Conservation (phyloP, 35 echinoderm and acorn worm genomes). For the Diadema setosum region DNA sequence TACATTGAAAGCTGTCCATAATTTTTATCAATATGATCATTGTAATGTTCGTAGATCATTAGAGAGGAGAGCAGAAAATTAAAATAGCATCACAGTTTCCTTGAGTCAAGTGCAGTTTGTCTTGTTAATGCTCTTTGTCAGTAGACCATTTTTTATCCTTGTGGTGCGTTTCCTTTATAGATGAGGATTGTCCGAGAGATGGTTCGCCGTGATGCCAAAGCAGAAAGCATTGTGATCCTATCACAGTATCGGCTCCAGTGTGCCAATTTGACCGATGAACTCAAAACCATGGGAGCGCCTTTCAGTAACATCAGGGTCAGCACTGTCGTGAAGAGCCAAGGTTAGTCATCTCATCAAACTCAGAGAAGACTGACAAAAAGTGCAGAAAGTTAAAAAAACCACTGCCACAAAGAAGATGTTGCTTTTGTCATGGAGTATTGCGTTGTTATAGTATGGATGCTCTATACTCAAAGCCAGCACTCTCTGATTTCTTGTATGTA, state of each 20-base stretch:
- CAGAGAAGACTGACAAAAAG: no score
- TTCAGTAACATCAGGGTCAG: constrained; percentile 28
- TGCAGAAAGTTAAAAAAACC: no score
- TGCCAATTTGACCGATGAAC: constrained; percentile 43
- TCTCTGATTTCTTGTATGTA: no score
- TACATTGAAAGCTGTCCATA: background rate
- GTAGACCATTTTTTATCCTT: background rate
- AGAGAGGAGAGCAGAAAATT: background rate
- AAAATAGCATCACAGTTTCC: background rate
- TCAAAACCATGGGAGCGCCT: background rate
- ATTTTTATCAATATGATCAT: no score
- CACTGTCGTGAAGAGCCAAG: constrained; percentile 75
- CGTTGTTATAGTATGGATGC: no score
- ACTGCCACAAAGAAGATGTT: no score
- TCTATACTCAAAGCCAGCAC: no score
- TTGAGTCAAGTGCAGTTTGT: no score
- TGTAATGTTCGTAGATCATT: no score
- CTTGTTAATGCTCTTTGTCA: background rate
- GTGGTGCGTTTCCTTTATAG: background rate
- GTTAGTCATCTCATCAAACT: no score
- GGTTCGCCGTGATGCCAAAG: background rate
- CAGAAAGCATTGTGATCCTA: constrained; percentile 43
- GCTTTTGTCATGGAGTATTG: no score
- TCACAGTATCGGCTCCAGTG: constrained; percentile 77
- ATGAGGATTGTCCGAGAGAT: constrained; percentile 12